Evolutionary conservation across 2,113 vertebrate genomes (phyloP), one percentile per base, ranked within the genome.

Genomic region (Ageneiosus marmoratus): DNA sequence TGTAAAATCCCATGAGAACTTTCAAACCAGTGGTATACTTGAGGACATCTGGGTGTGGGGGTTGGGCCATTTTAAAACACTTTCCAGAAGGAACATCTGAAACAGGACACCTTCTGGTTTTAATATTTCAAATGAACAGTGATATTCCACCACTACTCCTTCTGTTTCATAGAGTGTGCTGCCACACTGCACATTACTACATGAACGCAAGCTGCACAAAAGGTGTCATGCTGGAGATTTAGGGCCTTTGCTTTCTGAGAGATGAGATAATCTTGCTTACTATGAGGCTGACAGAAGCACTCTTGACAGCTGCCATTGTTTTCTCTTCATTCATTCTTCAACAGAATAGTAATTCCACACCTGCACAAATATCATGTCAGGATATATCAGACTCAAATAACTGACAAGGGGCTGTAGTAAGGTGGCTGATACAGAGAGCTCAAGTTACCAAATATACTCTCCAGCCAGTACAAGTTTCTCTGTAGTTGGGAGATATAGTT

Each of bases 341-440:
- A 29, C 77, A 56, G 55, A 80, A 55, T 11, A 8, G 70, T 83
- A 78, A 84, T 65, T 46, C 12, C 65, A 16, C 27, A 81, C 72
- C 83, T 46, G 48, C 63, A 67, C 58, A 83, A 76, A 37, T n/a
- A 58, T 83, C 56, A 74, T 80, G 77, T 55, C 27, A 77, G 41
- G 72, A 80, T 53, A n/a, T 24, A 79, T 44, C 44, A 27, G 34
- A 80, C 70, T 84, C 82, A 55, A 51, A 77, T 73, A 73, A 58
- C 62, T 81, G 78, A 86, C 62, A 48, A 80, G 80, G 62, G 53
- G 53, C 62, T 72, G 58, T 48, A 65, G 29, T 62, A 82, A 79
- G 67, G 63, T 24, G 44, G 67, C 41, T 44, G 55, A 65, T 81
- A 73, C 73, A 87, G 67, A 84, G 79, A 82, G 63, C 83, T 82